Conservation (phyloP, 1,140 invertebrate genomes). For the Scaptomyza hsui region DNA sequence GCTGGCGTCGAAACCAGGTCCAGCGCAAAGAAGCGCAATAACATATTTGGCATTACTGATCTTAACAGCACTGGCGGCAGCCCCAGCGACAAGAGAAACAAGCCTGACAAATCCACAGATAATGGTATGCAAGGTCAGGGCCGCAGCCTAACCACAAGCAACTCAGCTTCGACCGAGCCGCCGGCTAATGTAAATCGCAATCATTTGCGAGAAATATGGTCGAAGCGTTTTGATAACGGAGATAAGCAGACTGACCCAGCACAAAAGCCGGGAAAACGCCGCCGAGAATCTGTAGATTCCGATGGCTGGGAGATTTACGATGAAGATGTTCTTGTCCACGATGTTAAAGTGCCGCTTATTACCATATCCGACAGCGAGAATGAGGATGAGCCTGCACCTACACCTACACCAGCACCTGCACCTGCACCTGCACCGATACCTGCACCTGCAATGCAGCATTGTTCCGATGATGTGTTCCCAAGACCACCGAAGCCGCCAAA, state of each 20-base stretch:
- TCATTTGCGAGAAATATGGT: constrained; percentile 59
- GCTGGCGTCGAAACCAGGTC: neutral
- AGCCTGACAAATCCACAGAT: neutral
- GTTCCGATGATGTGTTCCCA: too few relatives aligned
- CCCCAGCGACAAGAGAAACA: neutral
- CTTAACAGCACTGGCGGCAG: constrained; percentile 16
- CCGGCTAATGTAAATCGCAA: constrained; percentile 26
- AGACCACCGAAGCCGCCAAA: neutral
- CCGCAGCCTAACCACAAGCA: constrained; percentile 13
- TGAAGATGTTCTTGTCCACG: constrained; percentile 44
- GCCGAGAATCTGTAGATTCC: neutral
- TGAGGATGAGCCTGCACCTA: constrained; percentile 16
- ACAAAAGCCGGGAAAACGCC: constrained; percentile 23
- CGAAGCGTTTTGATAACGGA: constrained; percentile 46
- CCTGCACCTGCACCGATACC: too few relatives aligned
- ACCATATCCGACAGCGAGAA: constrained; percentile 52
- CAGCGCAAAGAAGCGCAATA: constrained; percentile 15
- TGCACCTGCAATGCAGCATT: too few relatives aligned
- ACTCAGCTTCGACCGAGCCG: neutral
- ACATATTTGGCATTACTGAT: constrained; percentile 58
- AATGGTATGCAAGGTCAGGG: constrained; percentile 51
- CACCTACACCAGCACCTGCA: too few relatives aligned
- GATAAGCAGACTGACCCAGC: neutral
- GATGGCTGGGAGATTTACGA: constrained; percentile 50
- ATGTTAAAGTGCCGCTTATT: constrained; percentile 28